Conservation (phyloP, 2,113 vertebrate genomes). For the Percopsis transmontana region DNA sequence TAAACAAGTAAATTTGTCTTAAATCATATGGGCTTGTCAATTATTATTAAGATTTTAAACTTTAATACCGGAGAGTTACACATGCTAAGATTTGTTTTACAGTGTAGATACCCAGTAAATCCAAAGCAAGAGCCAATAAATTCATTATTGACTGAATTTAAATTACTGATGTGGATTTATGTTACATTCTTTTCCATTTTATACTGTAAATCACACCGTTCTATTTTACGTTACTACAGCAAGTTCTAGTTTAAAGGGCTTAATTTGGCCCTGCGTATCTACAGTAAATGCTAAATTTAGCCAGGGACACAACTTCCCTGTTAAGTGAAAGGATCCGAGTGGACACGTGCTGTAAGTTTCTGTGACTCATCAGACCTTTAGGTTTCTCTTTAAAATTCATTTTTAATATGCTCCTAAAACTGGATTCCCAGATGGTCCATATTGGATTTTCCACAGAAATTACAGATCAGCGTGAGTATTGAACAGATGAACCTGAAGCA, state of each 20-base stretch:
- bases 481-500: constrained; percentile 19
- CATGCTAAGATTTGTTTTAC: too few species aligned
- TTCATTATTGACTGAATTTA: neutral
- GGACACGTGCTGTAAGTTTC: neutral
- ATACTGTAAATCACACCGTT: too few species aligned
- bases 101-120: too few species aligned
- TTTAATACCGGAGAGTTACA: too few species aligned
- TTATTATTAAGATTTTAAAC: too few species aligned
- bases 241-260: neutral
- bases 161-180: neutral
- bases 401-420: neutral
- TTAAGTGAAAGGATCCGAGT: neutral
- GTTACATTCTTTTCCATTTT: too few species aligned
- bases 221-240: neutral
- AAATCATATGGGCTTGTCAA: too few species aligned
- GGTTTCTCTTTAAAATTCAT: neutral
- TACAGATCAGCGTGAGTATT: neutral
- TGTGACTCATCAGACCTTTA: neutral
- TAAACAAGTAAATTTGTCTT: too few species aligned
- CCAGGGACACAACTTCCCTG: neutral
- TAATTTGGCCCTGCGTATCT: neutral
- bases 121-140: too few species aligned
- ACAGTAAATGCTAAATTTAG: neutral
- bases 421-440: neutral
- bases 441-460: neutral